phyloP scores from a whole-genome alignment of 2,888 invertebrate species.

The Dicranocentrus wangi region DNA sequence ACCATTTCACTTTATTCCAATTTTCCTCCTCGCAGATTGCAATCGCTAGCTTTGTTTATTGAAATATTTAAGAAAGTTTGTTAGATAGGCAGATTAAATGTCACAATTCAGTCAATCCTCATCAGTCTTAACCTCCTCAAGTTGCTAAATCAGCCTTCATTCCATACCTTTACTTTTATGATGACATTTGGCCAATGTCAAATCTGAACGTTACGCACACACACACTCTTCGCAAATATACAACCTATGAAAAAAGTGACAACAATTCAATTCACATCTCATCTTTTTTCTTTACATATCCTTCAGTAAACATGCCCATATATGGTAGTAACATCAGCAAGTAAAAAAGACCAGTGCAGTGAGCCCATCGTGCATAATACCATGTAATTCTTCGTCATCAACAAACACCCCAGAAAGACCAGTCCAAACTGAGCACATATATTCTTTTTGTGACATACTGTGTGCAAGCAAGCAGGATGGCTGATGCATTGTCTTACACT shows the following conservation, averaged over 20 bases:
- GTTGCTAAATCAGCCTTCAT: constrained; percentile 40
- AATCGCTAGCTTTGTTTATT: constrained; percentile 3
- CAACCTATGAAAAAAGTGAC: constrained; percentile 49
- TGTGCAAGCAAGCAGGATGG: background rate
- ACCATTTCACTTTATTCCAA: constrained; percentile 12
- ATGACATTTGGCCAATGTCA: constrained; percentile 59
- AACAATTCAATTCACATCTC: constrained; percentile 51
- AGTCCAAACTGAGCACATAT: background rate
- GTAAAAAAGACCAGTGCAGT: constrained; percentile 28
- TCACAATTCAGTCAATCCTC: constrained; percentile 36
- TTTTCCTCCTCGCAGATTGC: constrained; percentile 16
- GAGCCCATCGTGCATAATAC: constrained; percentile 39
- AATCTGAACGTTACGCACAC: background rate
- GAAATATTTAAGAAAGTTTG: too few relatives aligned
- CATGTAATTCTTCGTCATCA: constrained; percentile 40
- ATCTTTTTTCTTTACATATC: constrained; percentile 28
- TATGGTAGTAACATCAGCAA: constrained; percentile 47
- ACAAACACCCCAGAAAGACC: constrained; percentile 12
- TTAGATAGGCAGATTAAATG: background rate
- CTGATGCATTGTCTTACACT: constrained; percentile 16
- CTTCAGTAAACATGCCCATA: constrained; percentile 61
- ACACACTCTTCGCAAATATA: background rate
- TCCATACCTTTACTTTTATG: constrained; percentile 17
- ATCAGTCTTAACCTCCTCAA: constrained; percentile 52
- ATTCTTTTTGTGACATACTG: constrained; percentile 6